Evolutionary conservation across 2,888 invertebrate species (phyloP), one percentile per base, ranked within the genome.

Genomic region (Drosophila lutescens): DNA sequence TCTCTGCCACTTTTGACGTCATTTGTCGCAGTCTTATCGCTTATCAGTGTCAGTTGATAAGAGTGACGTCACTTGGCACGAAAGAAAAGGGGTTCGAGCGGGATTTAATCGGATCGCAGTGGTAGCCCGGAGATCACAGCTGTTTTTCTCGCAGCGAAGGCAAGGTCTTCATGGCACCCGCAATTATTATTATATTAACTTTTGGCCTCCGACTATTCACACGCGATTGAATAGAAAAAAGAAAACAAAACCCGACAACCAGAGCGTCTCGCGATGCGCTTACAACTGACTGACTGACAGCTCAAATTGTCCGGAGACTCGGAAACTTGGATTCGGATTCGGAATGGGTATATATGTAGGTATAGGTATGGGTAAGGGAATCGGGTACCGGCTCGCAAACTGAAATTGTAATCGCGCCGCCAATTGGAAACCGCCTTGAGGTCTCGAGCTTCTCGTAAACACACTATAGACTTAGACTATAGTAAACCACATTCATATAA

Each of bases 11-110:
- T 17, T 20, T 63, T 87, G 88, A 83, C 83, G 88, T 79, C 88
- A 87, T 72, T 74, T 72, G 88, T 17, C 77, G 83, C 91, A 90
- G 70, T 78, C 60, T 81, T 81, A 81, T 87, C 85, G 46, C n/a
- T 81, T 81, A 81, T 87, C 85, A 26, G n/a, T 30, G 38, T 8
- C n/a, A 8, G 20, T 67, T 71, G 49, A 49, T 49, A 49, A 34
- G 49, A 74, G 60, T 12, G 43, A 69, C 60, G 77, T 81, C 81
- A 76, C 43, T 38, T n/a, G 6, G 15, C 7, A 17, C n/a, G 2
- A 10, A 2, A 12, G 34, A 13, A 32, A 17, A 26, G 44, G 49
- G 34, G 34, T 41, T 23, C 15, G 23, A 23, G 15, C 8, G n/a
- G 32, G 23, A 7, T 5, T 30, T 9, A 36, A 6, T 36, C 17